These are phyloP conservation scores for Palythoa heliodiscus DNA, from an alignment of 92 coral and sea anemone species.

Conservation along the genomic window DNA sequence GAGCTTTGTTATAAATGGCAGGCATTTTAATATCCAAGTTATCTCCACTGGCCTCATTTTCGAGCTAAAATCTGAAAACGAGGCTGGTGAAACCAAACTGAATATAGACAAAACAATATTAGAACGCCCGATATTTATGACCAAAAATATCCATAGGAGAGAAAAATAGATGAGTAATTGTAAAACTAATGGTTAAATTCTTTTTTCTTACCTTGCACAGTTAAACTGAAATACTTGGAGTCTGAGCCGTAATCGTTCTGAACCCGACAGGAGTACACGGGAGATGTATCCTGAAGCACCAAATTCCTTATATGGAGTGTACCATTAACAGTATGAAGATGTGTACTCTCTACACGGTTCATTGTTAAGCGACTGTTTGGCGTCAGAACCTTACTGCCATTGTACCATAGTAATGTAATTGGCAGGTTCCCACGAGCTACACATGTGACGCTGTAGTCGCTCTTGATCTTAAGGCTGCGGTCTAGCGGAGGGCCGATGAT, in stretches of 20 bases:
- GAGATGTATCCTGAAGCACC: slow-evolving; percentile 70
- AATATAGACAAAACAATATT: no score
- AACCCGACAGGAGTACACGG: slow-evolving; percentile 78
- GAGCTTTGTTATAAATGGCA: no score
- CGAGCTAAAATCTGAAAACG: no score
- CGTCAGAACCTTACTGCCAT: slow-evolving; percentile 56
- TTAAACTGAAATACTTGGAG: slow-evolving; percentile 57
- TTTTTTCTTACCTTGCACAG: slow-evolving; percentile 71
- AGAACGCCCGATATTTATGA: no score
- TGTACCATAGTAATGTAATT: slow-evolving; percentile 70
- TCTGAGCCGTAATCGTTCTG: slow-evolving; percentile 75
- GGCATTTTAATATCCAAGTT: no score
- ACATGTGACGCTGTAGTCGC: slow-evolving; percentile 67
- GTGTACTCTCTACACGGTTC: background rate
- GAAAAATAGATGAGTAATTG: no score
- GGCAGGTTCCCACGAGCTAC: slow-evolving; percentile 86
- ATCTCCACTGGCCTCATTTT: background rate
- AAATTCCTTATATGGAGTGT: slow-evolving; percentile 63
- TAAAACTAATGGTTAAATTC: no score
- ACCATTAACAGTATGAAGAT: slow-evolving; percentile 64
- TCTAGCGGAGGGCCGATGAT: slow-evolving; percentile 70
- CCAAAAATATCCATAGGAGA: no score
- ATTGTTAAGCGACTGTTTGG: slow-evolving; percentile 55
- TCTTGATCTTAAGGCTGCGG: slow-evolving; percentile 57
- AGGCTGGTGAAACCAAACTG: no score